Evolutionary conservation across 2,113 vertebrate species (phyloP), one percentile per base, ranked within the genome.

Genomic region (Capra hircus): DNA sequence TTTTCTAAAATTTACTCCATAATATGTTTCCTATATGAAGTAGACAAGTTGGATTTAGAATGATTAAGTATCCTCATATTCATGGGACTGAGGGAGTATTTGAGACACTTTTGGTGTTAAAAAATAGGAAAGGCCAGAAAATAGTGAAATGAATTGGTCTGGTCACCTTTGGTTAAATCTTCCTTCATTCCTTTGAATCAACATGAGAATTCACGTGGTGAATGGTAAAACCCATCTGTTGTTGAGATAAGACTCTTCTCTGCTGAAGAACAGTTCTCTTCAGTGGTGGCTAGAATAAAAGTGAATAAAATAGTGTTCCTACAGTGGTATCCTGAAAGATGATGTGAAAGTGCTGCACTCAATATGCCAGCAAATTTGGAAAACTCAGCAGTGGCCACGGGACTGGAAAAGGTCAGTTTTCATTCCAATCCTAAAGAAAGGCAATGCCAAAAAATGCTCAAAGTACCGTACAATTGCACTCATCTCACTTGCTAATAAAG

Each of bases 21-120:
- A 17, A 33, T 28, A 4, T 10, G 1, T 6, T 55, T 2, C 2
- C 10, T 15, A 43, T n/a, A 2, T 13, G 17, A 71, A 12, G 40
- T 6, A 53, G 2, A 5, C 30, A 60, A 8, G 0, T 17, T 84
- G 10, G 52, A 74, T n/a, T 74, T 64, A 71, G 1, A 57, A 13
- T 84, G 28, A 48, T 62, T n/a, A n/a, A 16, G 9, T 43, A 0
- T 45, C 3, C 17, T 89, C 1, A 0, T 64, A 88, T 88, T 86
- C 36, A 14, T 88, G 36, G 2, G 16, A 62, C 28, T 84, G 7
- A 8, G 0, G 6, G 1, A 3, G 0, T 71, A 84, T 33, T 6
- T 23, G 27, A 52, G 21, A 81, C 19, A 48, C 14, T 62, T 55
- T 89, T 30, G 50, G 1, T 78, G 30, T 1, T 81, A 83, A 62